Evolutionary conservation across 1,140 invertebrate genomes (phyloP).

Genomic region (Saccostrea cuccullata): DNA sequence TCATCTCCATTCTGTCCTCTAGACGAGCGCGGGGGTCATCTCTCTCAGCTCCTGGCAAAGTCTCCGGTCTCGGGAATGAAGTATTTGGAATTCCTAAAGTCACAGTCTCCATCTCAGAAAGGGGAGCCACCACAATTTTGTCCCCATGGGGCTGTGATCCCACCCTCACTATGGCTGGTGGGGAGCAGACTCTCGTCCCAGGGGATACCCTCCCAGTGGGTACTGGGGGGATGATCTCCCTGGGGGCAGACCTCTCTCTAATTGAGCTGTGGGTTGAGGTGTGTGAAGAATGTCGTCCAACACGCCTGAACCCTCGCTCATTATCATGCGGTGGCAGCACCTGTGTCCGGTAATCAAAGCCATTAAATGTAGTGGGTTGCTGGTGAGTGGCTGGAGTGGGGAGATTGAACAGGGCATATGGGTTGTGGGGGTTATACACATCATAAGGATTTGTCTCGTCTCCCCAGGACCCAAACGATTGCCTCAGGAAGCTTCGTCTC

Average conservation of each 20-base stretch:
- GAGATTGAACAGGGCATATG: constrained; percentile 70
- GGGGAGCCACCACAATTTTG: constrained; percentile 2
- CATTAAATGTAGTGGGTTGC: constrained; percentile 20
- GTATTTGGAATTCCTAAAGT: constrained; percentile 14
- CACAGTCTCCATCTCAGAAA: constrained; percentile 2
- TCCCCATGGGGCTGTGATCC: constrained; percentile 15
- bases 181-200: neutral
- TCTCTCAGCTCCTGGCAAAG: constrained; percentile 32
- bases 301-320: neutral
- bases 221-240: constrained; percentile 1
- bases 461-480: constrained; percentile 23
- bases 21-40: neutral
- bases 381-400: constrained; percentile 48
- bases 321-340: neutral
- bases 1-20: constrained; percentile 33
- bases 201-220: constrained; percentile 2
- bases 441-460: constrained; percentile 35
- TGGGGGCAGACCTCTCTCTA: neutral
- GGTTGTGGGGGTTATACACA: constrained; percentile 66
- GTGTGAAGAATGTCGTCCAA: neutral
- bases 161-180: neutral
- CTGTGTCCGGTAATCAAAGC: neutral
- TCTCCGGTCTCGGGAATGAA: constrained; percentile 15
- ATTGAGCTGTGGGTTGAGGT: neutral
- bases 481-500: neutral